phyloP scores from a whole-genome alignment of 2,113 vertebrate genomes.

The Chinchilla lanigera region DNA sequence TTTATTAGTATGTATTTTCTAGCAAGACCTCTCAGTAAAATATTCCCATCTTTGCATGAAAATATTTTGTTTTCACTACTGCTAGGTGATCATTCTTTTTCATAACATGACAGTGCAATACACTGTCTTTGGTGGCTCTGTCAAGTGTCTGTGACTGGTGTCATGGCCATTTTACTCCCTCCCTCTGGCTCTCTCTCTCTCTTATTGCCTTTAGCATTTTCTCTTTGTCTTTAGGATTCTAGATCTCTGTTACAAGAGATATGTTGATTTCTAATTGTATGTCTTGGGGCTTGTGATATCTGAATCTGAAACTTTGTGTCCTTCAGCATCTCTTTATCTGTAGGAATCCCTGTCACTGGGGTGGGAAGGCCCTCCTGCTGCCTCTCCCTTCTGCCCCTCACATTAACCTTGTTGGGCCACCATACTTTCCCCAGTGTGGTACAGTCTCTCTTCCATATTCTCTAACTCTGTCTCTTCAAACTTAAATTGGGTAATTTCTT shows the following conservation, averaged over 20 bases:
- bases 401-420: background rate
- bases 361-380: background rate
- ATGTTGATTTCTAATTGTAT: background rate
- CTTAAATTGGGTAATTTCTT: background rate
- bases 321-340: slow-evolving; percentile 21
- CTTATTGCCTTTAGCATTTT: background rate
- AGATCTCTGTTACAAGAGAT: background rate
- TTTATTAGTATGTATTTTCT: background rate
- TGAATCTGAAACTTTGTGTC: background rate
- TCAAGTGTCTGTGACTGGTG: background rate
- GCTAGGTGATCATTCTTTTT: background rate
- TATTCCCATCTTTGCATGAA: background rate
- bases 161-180: background rate
- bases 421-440: no score
- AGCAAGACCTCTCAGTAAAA: background rate
- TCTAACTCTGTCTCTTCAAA: background rate
- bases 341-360: background rate
- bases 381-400: background rate
- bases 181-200: background rate
- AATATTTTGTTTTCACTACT: background rate
- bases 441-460: background rate
- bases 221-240: background rate
- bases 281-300: background rate
- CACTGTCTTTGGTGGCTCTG: background rate
- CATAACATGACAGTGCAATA: background rate